These are phyloP conservation scores for Petrocephalus sullivani DNA, from an alignment of 2,797 vertebrate genomes.

Conservation along the genomic window DNA sequence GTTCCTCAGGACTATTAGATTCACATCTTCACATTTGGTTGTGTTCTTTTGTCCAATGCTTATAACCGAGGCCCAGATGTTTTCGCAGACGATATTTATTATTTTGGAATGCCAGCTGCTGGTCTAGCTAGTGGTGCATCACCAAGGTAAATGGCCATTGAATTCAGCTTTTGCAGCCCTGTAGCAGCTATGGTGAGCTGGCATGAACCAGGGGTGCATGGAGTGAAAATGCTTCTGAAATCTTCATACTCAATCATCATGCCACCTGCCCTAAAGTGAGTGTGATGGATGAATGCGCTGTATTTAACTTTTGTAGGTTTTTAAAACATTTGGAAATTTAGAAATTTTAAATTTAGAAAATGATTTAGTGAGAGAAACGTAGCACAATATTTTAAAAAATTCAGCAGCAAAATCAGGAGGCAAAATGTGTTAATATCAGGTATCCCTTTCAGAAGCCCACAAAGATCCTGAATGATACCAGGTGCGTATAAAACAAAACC, in stretches of 20 bases:
- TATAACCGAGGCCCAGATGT: conserved; percentile 26
- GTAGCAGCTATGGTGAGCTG: not conserved
- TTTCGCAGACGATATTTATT: conserved; percentile 26
- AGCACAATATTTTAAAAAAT: not conserved
- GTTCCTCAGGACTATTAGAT: not conserved
- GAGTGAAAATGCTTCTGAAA: not conserved
- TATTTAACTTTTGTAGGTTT: not conserved
- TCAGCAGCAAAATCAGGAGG: not conserved
- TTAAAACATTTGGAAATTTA: not conserved
- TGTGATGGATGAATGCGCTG: not conserved
- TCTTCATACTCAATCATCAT: not conserved
- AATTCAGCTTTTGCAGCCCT: conserved; percentile 9
- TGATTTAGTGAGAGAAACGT: not conserved
- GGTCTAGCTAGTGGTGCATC: not conserved
- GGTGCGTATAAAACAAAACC: not conserved
- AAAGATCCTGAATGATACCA: not conserved
- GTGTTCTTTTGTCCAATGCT: not conserved
- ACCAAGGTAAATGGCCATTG: not conserved
- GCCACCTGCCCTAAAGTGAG: not conserved
- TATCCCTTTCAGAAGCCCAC: not conserved
- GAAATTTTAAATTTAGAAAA: not conserved
- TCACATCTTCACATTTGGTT: not conserved
- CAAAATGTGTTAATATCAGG: not conserved
- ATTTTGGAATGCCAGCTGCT: not conserved
- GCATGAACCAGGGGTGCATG: not conserved